Percentiles rank a stretch among this genome's conserved stretches.
These are phyloP conservation scores for Nipponacmea schrenckii DNA, from an alignment of 2,888 invertebrate species.

Conservation along the genomic window DNA sequence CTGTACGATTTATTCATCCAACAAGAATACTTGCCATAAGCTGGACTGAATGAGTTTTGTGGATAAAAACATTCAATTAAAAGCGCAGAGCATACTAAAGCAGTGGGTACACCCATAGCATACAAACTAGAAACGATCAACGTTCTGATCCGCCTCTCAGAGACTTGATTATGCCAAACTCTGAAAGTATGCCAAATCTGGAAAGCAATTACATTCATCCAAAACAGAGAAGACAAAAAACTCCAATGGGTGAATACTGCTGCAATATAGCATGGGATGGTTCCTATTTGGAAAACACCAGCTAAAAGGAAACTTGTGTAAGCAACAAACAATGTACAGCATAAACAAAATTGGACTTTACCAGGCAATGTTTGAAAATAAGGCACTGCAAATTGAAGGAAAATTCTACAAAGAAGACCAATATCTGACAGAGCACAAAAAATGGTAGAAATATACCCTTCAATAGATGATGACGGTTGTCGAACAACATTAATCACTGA, in stretches of 20 bases:
- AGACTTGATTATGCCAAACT: conserved; percentile 23
- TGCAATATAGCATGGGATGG: conserved; percentile 19
- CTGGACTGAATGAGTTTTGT: conserved; percentile 20
- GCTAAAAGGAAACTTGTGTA: conserved; percentile 12
- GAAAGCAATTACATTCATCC: conserved; percentile 36
- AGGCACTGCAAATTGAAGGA: conserved; percentile 7
- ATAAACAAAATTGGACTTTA: conserved; percentile 16
- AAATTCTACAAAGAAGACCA: conserved; percentile 1
- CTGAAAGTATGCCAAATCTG: conserved; percentile 33
- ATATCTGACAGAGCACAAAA: conserved; percentile 11
- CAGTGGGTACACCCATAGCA: conserved; percentile 18
- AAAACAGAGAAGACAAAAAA: conserved; percentile 30
- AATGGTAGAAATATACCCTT: conserved; percentile 10
- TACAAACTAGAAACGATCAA: conserved; percentile 18
- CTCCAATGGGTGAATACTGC: conserved; percentile 26
- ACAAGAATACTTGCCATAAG: conserved; percentile 28
- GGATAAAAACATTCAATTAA: conserved; percentile 23
- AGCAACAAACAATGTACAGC: conserved; percentile 14
- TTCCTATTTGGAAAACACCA: conserved; percentile 17
- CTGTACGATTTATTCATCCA: conserved; percentile 30
- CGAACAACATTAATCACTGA: neutral
- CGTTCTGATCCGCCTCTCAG: neutral
- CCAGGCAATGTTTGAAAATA: conserved; percentile 13
- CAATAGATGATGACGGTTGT: neutral
- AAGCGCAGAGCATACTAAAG: conserved; percentile 19